Percentiles rank a stretch among this genome's conserved stretches.
Conservation (phyloP, 2,113 vertebrate genomes). For the Pyrgilauda ruficollis region DNA sequence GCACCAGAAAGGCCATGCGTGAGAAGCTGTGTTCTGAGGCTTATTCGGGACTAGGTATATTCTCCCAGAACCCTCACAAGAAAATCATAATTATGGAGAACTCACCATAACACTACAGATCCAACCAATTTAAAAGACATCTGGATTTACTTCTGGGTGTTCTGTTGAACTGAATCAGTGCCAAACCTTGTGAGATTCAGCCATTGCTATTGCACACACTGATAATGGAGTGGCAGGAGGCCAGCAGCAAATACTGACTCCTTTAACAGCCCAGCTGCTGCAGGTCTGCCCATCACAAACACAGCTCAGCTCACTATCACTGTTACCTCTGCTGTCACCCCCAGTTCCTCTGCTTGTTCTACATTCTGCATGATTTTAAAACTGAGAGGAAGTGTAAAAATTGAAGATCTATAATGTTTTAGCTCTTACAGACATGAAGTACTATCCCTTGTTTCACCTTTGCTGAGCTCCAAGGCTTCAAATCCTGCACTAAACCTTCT, state of each 20-base stretch:
- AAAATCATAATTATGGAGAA: neutral
- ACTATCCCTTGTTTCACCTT: neutral
- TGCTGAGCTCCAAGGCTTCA: neutral
- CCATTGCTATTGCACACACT: neutral
- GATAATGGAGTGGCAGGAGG: slow-evolving; percentile 19
- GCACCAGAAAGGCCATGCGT: neutral
- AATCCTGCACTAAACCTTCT: neutral
- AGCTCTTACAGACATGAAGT: neutral
- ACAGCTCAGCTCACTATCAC: neutral
- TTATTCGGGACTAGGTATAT: neutral
- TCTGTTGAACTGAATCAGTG: neutral
- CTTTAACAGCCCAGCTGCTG: neutral
- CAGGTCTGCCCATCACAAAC: neutral
- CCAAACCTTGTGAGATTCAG: slow-evolving; percentile 7
- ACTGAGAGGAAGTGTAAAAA: neutral
- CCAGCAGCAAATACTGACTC: neutral
- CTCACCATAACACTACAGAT: neutral
- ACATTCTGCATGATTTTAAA: neutral
- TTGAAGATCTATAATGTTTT: neutral
- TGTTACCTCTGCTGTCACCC: neutral
- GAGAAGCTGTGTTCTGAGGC: neutral
- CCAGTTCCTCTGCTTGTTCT: neutral
- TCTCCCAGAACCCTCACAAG: neutral
- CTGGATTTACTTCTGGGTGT: slow-evolving; percentile 42
- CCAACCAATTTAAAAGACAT: slow-evolving; percentile 5